Evolutionary conservation across 2,888 invertebrate genomes (phyloP).

Genomic region (Arctia plantaginis): DNA sequence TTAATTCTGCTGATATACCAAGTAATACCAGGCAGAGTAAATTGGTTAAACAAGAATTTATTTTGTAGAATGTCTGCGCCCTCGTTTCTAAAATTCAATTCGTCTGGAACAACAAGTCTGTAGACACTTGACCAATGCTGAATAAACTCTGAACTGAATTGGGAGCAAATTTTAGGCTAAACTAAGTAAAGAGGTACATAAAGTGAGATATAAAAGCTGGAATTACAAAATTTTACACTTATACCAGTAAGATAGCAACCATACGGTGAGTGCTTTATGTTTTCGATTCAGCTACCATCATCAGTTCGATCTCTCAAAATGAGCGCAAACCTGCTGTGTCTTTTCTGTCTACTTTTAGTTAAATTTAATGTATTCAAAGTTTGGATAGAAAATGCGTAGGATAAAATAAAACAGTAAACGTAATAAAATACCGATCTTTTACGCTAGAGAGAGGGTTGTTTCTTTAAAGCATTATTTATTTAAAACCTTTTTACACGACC

Average conservation of each 20-base stretch:
- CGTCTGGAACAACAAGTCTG: not conserved
- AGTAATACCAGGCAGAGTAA: not conserved
- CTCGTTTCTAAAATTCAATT: not conserved
- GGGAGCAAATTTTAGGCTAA: not conserved
- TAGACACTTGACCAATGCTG: not conserved
- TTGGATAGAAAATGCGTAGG: not conserved
- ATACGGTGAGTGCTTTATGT: not conserved
- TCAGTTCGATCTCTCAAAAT: not conserved
- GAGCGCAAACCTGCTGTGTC: not conserved
- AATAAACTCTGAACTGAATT: not conserved
- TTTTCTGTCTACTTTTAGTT: not conserved
- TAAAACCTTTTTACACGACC: constrained; percentile 24
- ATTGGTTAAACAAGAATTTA: constrained; percentile 9
- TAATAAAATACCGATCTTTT: constrained; percentile 16
- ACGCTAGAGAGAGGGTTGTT: constrained; percentile 14
- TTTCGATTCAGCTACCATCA: not conserved
- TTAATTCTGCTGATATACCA: not conserved
- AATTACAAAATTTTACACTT: not conserved
- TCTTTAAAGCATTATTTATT: constrained; percentile 25
- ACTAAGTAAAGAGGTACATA: not conserved
- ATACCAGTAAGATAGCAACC: not conserved
- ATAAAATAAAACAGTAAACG: not conserved
- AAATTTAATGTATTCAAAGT: not conserved
- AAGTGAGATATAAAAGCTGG: not conserved
- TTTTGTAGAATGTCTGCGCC: constrained; percentile 11